These are phyloP conservation scores for Forbesichthys agassizii DNA, from an alignment of 2,113 vertebrate species.

Conservation along the genomic window DNA sequence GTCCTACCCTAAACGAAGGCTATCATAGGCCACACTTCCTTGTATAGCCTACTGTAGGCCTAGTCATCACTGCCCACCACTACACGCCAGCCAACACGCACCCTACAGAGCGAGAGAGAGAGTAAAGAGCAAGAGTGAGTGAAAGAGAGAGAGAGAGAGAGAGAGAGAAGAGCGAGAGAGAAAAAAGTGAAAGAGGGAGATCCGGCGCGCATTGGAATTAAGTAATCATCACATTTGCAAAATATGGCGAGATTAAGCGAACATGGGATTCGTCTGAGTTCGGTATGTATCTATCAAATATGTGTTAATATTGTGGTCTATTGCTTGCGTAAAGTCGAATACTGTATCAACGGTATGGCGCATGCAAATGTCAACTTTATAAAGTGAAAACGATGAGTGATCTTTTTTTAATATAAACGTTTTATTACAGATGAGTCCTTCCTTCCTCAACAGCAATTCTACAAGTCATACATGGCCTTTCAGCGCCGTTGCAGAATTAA, in stretches of 20 bases:
- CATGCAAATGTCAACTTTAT: background rate
- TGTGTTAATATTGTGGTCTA: background rate
- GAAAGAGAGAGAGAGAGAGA: background rate
- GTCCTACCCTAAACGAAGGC: too few relatives aligned
- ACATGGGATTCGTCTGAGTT: slow-evolving; percentile 75
- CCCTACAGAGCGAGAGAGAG: slow-evolving; percentile 1
- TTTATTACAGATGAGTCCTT: slow-evolving; percentile 76
- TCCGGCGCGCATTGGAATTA: too few relatives aligned
- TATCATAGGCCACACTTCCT: too few relatives aligned
- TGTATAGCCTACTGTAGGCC: too few relatives aligned
- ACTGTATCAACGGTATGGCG: background rate
- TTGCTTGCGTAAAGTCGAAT: slow-evolving; percentile 4
- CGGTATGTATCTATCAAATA: slow-evolving; percentile 64
- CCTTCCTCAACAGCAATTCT: slow-evolving; percentile 82
- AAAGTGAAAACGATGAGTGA: background rate
- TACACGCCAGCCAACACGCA: too few relatives aligned
- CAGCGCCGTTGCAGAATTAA: slow-evolving; percentile 79
- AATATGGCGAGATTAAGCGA: slow-evolving; percentile 78
- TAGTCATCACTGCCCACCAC: too few relatives aligned
- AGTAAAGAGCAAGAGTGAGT: background rate
- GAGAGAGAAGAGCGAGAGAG: background rate
- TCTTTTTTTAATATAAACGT: background rate
- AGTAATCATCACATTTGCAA: background rate
- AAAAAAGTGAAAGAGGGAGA: background rate
- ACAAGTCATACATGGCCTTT: slow-evolving; percentile 83